Base-by-base conservation (phyloP, 2,888 invertebrate species). In the Abrostola triplasia region DNA sequence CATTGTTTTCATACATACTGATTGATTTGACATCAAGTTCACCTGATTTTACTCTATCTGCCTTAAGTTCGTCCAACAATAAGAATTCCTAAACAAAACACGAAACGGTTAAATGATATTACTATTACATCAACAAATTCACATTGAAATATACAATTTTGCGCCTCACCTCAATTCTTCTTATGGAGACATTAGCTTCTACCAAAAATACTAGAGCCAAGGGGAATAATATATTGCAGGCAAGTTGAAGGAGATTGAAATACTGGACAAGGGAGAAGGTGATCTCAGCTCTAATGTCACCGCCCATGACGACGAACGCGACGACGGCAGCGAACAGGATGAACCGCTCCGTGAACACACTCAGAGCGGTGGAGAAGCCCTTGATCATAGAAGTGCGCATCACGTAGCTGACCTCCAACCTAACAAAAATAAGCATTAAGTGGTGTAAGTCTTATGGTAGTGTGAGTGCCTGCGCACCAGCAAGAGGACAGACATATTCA, bases 271-370 rank as follows among this genome's bases (percentile, higher is more conserved):
- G 95, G 0, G 97, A 96, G 88, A 97, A 97, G 0, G 97, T 97
- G 81, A 96, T 95, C 61, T 96, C 96, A 0, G 96, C 95, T 85
- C 96, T 89, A 71, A 92, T 91, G 5, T 88, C 83, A 50, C 96
- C 95, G 0, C 97, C 97, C 70, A 96, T 84, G 6, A 97, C 89
- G 38, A 97, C 96, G 79, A 96, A 98, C 0, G 97, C 95, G 41
- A 98, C 95, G 56, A 99, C 94, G 0, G 98, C 97, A 51, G 97
- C 95, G 86, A 96, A 98, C 11, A 98, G 91, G 13, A 98, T 97
- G 68, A 98, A 96, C 65, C 98, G 96, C 82, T 98, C 97, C 0
- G 98, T 97, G 83, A 98, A 98, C 24, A 98, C 97, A 83, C 96
- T 96, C 69, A 96, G 84, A 0, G 96, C 96, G 40, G 95, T 91